Base-by-base conservation (phyloP, 2,797 vertebrate species). In the Loris lydekkerianus region DNA sequence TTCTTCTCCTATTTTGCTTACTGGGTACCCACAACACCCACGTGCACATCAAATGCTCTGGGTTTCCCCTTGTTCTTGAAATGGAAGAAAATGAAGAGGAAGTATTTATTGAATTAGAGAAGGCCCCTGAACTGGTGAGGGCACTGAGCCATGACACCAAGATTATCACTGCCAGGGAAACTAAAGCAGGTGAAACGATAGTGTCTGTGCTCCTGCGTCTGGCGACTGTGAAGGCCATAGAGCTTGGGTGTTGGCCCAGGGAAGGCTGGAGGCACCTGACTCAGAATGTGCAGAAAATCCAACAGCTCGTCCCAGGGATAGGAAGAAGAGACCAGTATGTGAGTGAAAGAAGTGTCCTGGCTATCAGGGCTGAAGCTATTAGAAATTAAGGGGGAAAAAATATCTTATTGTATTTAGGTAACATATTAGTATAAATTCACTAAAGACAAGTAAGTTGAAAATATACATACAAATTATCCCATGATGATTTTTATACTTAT, bases 21-120 rank as follows among this genome's bases (percentile, higher is more conserved):
- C 23, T 91, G 97, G 97, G 94, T 89, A 80, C 94, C 92, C 93
- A 15, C 90, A 23, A 85, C 34, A 72, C 83, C 92, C 97, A 98
- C 97, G 97, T 97, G 96, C 56, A 65, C 2, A 2, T 94, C 91
- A 69, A 97, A 49, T 61, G 85, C 72, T 96, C 70, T 29, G 88
- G 70, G 5, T 98, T 98, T 97, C 96, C 82, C 0, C 94, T 98
- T 29, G 4, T 69, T 89, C 37, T 77, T 60, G 23, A 89, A 96
- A 83, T 27, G 85, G 69, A 86, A 98, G 87, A 69, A 97, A 9
- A 7, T 69, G n/a, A 95, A 3, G 94, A 95, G 70, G 96, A 97
- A 82, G 83, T 87, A 29, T 58, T 91, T 65, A 82, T 89, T 2
- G 43, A 91, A 61, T 29, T 73, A 43, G 93, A 96, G 95, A 56